A percentile compares a stretch with the other conserved stretches of the same genome.
phyloP scores from a whole-genome alignment of 2,888 invertebrate genomes.

The Myopa tessellatipennis region DNA sequence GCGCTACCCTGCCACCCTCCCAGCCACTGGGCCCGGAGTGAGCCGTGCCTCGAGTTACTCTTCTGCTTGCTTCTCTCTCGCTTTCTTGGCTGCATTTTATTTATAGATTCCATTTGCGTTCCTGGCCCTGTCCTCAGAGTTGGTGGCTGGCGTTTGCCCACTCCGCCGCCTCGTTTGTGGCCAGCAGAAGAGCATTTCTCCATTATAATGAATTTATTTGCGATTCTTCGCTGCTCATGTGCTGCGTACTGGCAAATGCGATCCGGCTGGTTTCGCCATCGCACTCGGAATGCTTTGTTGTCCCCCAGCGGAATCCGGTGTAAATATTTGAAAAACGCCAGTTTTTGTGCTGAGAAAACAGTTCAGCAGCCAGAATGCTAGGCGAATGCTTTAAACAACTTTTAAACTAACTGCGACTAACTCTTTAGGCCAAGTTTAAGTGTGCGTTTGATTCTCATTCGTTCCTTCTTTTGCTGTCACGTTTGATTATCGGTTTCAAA shows the following conservation, averaged over 20 bases:
- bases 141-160: neutral
- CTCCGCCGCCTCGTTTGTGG: neutral
- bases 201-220: slow-evolving; percentile 37
- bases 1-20: neutral
- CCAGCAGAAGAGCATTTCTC: slow-evolving; percentile 21
- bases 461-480: too few relatives aligned
- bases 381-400: neutral
- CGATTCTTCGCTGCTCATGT: neutral
- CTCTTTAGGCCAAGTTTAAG: too few relatives aligned
- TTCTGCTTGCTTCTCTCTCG: neutral
- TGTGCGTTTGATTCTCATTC: too few relatives aligned
- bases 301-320: slow-evolving; percentile 4
- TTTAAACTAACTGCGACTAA: too few relatives aligned
- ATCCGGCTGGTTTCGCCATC: neutral
- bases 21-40: neutral
- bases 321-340: neutral
- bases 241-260: neutral
- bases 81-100: slow-evolving; percentile 19
- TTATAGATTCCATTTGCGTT: slow-evolving; percentile 40
- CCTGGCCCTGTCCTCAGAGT: neutral
- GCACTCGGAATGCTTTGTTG: neutral
- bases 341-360: neutral
- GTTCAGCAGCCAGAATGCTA: neutral
- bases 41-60: neutral
- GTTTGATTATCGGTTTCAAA: too few relatives aligned